phyloP scores from a whole-genome alignment of 2,888 invertebrate species.

The Dryobotodes eremita region DNA sequence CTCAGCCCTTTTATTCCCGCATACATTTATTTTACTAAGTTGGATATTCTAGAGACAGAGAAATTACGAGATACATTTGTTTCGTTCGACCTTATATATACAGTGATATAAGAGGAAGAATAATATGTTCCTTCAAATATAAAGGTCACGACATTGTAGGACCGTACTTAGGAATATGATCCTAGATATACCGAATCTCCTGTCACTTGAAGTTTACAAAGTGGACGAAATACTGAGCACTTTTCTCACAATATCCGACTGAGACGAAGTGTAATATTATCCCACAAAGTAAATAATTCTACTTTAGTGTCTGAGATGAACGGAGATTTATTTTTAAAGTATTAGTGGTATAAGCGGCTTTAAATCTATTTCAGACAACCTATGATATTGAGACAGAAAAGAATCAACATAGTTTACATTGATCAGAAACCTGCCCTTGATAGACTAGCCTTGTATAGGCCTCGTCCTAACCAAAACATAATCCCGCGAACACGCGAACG shows the following conservation, averaged over 20 bases:
- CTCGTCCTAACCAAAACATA: neutral
- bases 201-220: slow-evolving; percentile 44
- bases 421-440: neutral
- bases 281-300: slow-evolving; percentile 13
- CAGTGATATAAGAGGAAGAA: slow-evolving; percentile 8
- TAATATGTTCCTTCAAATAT: slow-evolving; percentile 17
- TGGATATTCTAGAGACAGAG: slow-evolving; percentile 28
- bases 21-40: slow-evolving; percentile 35
- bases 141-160: slow-evolving; percentile 36
- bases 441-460: neutral
- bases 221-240: slow-evolving; percentile 40
- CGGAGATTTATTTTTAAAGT: neutral
- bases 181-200: slow-evolving; percentile 30
- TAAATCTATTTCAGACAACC: neutral
- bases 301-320: neutral
- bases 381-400: neutral
- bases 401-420: neutral
- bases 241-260: slow-evolving; percentile 18
- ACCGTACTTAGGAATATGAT: slow-evolving; percentile 7
- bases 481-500: neutral
- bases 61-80: slow-evolving; percentile 28
- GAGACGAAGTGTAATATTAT: slow-evolving; percentile 18
- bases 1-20: neutral
- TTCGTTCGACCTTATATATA: slow-evolving; percentile 4
- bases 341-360: neutral